Percentiles rank a stretch among this genome's conserved stretches.
These are phyloP conservation scores for Tragelaphus strepsiceros DNA, from an alignment of 2,113 vertebrate genomes.

Conservation along the genomic window DNA sequence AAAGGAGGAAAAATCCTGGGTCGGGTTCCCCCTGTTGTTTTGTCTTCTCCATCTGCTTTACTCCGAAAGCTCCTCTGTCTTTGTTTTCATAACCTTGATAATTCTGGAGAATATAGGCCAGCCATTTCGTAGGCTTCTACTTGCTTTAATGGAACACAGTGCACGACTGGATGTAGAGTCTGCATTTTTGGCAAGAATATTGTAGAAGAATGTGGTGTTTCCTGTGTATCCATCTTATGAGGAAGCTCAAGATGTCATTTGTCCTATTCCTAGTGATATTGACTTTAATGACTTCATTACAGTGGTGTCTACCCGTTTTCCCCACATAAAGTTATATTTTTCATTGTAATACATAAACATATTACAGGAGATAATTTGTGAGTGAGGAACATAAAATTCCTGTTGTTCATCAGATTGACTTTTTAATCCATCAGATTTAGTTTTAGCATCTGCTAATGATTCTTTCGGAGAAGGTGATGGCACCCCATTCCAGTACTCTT, in stretches of 20 bases:
- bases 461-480: not conserved
- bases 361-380: not conserved
- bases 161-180: not conserved
- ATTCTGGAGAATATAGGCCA: not conserved
- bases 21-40: too few relatives aligned
- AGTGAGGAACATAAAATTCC: not conserved
- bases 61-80: not conserved
- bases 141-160: not conserved
- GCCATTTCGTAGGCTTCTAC: not conserved
- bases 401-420: not conserved
- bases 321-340: not conserved
- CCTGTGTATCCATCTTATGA: fast-evolving
- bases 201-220: not conserved
- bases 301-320: not conserved
- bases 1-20: not conserved
- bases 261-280: not conserved
- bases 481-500: too few relatives aligned
- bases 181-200: not conserved
- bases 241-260: not conserved
- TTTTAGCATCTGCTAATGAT: not conserved
- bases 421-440: not conserved
- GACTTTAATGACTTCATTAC: not conserved
- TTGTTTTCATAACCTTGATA: not conserved
- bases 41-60: not conserved
- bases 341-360: not conserved